Base-by-base conservation (phyloP, 2,797 vertebrate species). In the Mus caroli region DNA sequence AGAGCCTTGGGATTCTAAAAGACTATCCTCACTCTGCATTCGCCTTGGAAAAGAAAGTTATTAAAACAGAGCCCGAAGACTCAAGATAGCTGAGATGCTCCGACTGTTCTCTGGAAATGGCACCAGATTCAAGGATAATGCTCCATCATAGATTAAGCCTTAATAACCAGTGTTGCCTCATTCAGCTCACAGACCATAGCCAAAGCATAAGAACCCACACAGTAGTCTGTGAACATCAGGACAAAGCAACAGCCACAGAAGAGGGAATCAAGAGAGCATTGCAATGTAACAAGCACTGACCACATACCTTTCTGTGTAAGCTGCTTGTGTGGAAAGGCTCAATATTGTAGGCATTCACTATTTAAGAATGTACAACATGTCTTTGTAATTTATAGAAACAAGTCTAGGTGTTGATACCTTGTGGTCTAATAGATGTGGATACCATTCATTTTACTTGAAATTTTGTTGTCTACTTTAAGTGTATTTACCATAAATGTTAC, bases 161-260 rank as follows among this genome's bases (percentile, higher is more conserved):
- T 99, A 99, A 99, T 99, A 99, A 99, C 99, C 99, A 99, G 99
- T 87, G 99, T 99, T 99, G 99, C 99, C 99, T 99, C 99, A 99
- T 99, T 98, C 98, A 98, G 98, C 98, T 98, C 97, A 95, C 98
- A 98, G 98, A 98, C 98, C 98, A 98, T 98, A 99, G 98, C 98
- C 98, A 99, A 99, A 99, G 98, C 98, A 85, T 98, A 98, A 98
- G 98, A 98, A 98, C 99, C 98, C 97, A 98, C 98, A 97, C 90
- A 98, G 97, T 98, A 98, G 95, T 98, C 94, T 89, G 89, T 97
- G 97, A 97, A 98, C 97, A 97, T 97, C 97, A 96, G 97, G 92
- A 95, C 28, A 88, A 52, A 96, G 92, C 84, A 91, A n/a, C 75
- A 94, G 73, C 92, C 91, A 92, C 96, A 97, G 98, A 97, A 97